Conservation (phyloP, 2,797 vertebrate genomes). For the Hoplostethus mediterraneus region DNA sequence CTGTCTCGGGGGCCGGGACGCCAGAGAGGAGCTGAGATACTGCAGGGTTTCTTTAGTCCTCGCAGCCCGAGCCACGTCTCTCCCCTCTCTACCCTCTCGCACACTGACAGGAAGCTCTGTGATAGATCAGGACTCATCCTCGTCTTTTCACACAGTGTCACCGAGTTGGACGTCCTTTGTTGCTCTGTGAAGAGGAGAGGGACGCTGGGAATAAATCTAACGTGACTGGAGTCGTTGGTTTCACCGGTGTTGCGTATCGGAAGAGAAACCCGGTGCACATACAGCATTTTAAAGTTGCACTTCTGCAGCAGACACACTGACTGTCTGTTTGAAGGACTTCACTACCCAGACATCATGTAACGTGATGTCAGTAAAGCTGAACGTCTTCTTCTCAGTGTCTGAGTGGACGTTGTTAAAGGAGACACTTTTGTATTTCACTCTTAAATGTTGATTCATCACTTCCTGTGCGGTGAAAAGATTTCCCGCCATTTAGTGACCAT, state of each 20-base stretch:
- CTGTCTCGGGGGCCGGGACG: conserved; percentile 40
- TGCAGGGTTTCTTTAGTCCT: conserved; percentile 56
- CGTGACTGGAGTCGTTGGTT: not conserved
- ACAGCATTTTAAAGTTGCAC: too few species aligned
- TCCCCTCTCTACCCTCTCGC: conserved; percentile 37
- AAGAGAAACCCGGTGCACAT: too few species aligned
- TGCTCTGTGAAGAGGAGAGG: not conserved
- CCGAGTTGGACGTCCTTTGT: not conserved
- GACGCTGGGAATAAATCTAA: not conserved
- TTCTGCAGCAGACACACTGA: too few species aligned
- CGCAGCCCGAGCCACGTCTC: conserved; percentile 29
- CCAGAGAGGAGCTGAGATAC: conserved; percentile 53
- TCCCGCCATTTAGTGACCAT: too few species aligned
- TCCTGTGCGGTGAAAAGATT: not conserved
- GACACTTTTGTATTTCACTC: too few species aligned
- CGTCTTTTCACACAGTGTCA: conserved; percentile 22
- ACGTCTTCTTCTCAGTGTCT: not conserved
- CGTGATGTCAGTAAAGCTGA: not conserved
- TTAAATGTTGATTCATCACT: too few species aligned
- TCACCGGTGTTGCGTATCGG: too few species aligned
- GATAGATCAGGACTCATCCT: conserved; percentile 56
- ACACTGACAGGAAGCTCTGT: conserved; percentile 67
- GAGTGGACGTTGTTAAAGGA: too few species aligned
- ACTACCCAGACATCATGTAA: too few species aligned
- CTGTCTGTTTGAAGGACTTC: too few species aligned